phyloP scores from a whole-genome alignment of 2,888 invertebrate species.

The Liopterus haemorrhoidalis region DNA sequence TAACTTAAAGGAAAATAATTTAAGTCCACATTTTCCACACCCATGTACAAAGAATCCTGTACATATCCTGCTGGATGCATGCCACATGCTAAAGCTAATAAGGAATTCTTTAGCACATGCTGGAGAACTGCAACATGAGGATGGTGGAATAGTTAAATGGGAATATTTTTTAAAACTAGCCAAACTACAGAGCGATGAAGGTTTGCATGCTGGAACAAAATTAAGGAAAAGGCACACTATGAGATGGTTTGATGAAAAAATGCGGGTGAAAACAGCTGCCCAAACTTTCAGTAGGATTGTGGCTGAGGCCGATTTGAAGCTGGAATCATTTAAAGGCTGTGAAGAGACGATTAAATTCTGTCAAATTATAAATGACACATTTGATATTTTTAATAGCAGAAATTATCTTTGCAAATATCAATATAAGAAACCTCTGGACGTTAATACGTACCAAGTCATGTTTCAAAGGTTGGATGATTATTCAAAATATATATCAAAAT shows the following conservation, averaged over 20 bases:
- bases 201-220: conserved; percentile 23
- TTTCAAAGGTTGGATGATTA: neutral
- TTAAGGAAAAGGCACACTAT: conserved; percentile 24
- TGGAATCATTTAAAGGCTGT: conserved; percentile 13
- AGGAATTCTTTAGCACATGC: conserved; percentile 22
- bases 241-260: too few species aligned
- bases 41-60: conserved; percentile 22
- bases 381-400: conserved; percentile 22
- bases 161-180: conserved; percentile 20
- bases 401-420: neutral
- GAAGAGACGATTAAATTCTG: conserved; percentile 21
- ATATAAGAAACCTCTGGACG: neutral
- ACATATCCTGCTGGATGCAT: conserved; percentile 24
- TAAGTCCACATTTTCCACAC: conserved; percentile 19
- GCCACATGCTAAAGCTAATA: conserved; percentile 27
- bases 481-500: conserved; percentile 1
- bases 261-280: conserved; percentile 5
- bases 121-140: conserved; percentile 10
- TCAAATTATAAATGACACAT: conserved; percentile 15
- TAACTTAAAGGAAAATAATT: conserved; percentile 10
- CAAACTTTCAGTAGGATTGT: conserved; percentile 20
- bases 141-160: conserved; percentile 21
- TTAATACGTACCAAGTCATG: neutral
- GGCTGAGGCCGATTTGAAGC: conserved; percentile 18
- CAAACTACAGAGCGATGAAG: conserved; percentile 16